Evolutionary conservation across 1,140 invertebrate genomes (phyloP), one percentile per base, ranked within the genome.

Genomic region (Spodoptera litura): DNA sequence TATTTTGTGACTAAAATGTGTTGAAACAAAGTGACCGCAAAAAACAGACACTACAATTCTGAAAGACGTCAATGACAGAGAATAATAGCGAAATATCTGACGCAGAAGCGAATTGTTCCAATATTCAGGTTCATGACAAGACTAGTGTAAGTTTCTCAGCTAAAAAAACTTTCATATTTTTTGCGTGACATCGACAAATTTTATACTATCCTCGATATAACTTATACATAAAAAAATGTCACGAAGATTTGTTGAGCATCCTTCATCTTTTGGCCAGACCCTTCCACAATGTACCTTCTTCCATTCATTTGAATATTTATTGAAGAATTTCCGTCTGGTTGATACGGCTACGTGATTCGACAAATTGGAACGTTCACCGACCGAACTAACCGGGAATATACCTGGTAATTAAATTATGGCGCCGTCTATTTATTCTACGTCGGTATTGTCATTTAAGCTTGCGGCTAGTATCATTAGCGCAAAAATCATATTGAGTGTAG

Each of bases 261-360:
- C 52, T 53, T 71, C 68, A 71, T 71, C 68, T 56, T 55, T 71
- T 5, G 61, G 61, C 15, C 13, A 55, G 12, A 49, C 38, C n/a
- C 4, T 52, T 13, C 68, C 27, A 35, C 51, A 59, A n/a, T 59
- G 11, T 49, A 59, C 71, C 20, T 72, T 49, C 25, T 38, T 59
- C 13, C 35, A n/a, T 31, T 73, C 35, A 73, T 73, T 73, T 59
- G 55, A 73, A 73, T 73, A 73, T 73, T 73, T 49, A 73, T 73
- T 61, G 71, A 51, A 73, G 55, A 27, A 59, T 73, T 73, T 51
- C 20, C 71, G 31, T 61, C 38, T 35, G 25, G 52, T 13, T 71
- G 52, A 56, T 71, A 38, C 52, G 35, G 31, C 6, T 6, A 61
- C 44, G 55, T 73, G 70, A 58, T 56, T 44, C n/a, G 27, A 72